Percentiles rank a stretch among this genome's conserved stretches.
These are phyloP conservation scores for Ichneumoninae sp. DNA, from an alignment of 2,888 invertebrate species.

Conservation along the genomic window DNA sequence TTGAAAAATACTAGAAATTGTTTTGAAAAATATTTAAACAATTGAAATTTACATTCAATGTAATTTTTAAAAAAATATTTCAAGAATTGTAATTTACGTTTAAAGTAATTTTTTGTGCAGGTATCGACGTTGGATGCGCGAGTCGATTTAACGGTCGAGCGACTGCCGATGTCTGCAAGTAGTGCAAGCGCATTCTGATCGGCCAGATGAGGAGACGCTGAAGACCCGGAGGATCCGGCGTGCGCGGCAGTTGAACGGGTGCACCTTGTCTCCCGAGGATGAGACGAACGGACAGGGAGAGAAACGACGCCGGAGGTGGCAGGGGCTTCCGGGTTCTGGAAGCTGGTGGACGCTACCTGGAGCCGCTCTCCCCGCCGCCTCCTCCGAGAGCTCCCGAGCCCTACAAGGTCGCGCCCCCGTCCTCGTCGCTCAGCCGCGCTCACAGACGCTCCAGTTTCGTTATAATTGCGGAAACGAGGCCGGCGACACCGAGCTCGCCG, in stretches of 20 bases:
- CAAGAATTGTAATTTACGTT: too few species aligned
- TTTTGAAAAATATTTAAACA: too few species aligned
- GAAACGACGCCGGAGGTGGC: constrained; percentile 60
- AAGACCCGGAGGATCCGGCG: constrained; percentile 14
- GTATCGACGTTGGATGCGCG: too few species aligned
- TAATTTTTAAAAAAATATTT: too few species aligned
- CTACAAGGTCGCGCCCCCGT: constrained; percentile 79
- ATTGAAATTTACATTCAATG: too few species aligned
- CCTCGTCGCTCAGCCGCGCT: constrained; percentile 85
- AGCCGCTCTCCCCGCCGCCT: constrained; percentile 75
- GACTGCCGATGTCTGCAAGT: not conserved
- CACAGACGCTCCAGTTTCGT: constrained; percentile 90
- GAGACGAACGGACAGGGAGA: constrained; percentile 56
- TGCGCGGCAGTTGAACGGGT: not conserved
- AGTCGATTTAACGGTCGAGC: not conserved
- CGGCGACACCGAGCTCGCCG: constrained; percentile 84
- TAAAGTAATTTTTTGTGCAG: too few species aligned
- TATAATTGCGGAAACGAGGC: constrained; percentile 87
- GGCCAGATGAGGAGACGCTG: constrained; percentile 36
- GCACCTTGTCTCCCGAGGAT: constrained; percentile 32
- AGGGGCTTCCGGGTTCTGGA: constrained; percentile 78
- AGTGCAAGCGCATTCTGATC: not conserved
- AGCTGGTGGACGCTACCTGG: constrained; percentile 66
- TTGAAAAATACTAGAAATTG: too few species aligned
- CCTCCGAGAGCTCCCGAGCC: constrained; percentile 81